A percentile compares a stretch with the other conserved stretches of the same genome.
Conservation (phyloP, 2,113 vertebrate genomes). For the Eretmochelys imbricata region DNA sequence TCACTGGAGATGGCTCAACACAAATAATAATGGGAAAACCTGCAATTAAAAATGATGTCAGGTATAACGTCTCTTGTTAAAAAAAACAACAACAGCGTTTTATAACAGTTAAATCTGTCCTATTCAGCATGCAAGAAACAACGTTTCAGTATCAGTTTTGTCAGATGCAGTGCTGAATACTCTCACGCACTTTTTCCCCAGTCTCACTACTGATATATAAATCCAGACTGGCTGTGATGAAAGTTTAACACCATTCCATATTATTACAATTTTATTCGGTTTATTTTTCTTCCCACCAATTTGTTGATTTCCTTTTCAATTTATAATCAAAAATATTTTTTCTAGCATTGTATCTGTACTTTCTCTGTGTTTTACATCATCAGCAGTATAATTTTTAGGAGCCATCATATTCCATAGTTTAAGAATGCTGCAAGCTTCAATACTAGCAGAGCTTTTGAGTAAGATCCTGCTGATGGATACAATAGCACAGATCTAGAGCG, state of each 20-base stretch:
- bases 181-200: neutral
- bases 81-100: neutral
- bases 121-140: neutral
- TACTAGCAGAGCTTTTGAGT: neutral
- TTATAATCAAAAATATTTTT: neutral
- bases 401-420: neutral
- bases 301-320: neutral
- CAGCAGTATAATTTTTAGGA: neutral
- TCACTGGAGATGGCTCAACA: neutral
- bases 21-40: neutral
- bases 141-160: neutral
- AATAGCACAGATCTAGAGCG: neutral
- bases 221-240: neutral
- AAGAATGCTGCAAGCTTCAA: neutral
- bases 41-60: constrained; percentile 47
- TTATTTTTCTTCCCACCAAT: neutral
- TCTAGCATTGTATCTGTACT: neutral
- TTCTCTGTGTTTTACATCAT: neutral
- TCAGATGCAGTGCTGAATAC: neutral
- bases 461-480: neutral
- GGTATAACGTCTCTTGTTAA: neutral
- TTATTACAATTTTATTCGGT: neutral
- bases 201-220: neutral
- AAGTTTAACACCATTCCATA: neutral
- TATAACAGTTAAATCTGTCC: constrained; percentile 14